Percentiles rank a stretch among this genome's conserved stretches.
Conservation (phyloP, 2,797 vertebrate genomes). For the Lophotriccus pileatus region DNA sequence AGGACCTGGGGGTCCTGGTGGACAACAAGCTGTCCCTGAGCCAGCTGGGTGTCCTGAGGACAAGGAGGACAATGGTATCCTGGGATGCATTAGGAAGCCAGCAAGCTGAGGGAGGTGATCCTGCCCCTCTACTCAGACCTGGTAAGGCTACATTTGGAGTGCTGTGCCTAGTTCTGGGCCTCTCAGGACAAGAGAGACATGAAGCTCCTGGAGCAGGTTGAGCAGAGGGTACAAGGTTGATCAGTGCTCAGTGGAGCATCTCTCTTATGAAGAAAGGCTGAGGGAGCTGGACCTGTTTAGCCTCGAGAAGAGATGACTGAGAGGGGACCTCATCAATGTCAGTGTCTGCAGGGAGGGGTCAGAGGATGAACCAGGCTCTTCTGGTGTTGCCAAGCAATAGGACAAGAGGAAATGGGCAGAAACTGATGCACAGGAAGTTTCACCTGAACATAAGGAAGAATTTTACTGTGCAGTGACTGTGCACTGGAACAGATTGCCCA, state of each 20-base stretch:
- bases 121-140: background rate
- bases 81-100: background rate
- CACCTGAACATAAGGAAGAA: background rate
- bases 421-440: background rate
- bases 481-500: background rate
- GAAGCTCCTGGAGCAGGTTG: background rate
- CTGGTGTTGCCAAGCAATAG: background rate
- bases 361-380: background rate
- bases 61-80: background rate
- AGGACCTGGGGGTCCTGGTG: background rate
- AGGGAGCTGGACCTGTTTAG: background rate
- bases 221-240: background rate
- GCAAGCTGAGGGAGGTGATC: background rate
- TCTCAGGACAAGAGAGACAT: background rate
- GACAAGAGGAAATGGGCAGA: fast-evolving
- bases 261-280: background rate
- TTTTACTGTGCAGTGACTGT: fast-evolving
- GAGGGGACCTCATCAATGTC: background rate
- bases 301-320: background rate
- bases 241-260: background rate
- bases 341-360: background rate
- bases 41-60: background rate
- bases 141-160: background rate
- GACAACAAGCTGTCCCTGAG: too few relatives aligned
- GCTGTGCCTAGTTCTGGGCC: background rate